Evolutionary conservation across 1,140 invertebrate genomes (phyloP), one percentile per base, ranked within the genome.

Genomic region (Lamellibrachia luymesi): DNA sequence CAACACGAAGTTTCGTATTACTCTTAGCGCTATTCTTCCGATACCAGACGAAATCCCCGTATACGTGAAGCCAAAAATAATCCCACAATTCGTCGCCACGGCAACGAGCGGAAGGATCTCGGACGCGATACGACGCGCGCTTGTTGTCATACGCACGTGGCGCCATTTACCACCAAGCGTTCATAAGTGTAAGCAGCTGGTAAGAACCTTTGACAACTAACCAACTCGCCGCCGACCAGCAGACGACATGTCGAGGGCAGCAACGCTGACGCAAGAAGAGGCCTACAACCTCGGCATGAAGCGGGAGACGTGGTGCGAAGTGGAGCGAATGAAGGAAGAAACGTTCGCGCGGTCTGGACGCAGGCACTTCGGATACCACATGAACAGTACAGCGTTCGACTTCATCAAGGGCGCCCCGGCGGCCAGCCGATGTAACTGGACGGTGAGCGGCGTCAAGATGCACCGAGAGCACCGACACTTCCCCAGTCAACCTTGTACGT

Each of bases 291-390:
- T 91, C 64, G 91, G 91, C 51, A 51, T 50, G 91, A 10, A 91
- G 91, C 91, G 91, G 91, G 91, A 91, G 25, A 91, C 91, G 51
- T 91, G 91, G 91, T 91, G 91, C 51, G 91, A 50, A 22, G 91
- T 91, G 25, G 91, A 91, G 91, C 7, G 49, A 51, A 91, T 50
- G 91, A 91, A 91, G 91, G 91, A 91, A 25, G 49, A 91, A 25
- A 51, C 91, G 6, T 91, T 50, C 49, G 49, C 49, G 49, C 91
- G 91, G 6, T 50, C 49, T 2, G 91, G 51, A 91, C 91, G 91
- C 91, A 22, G 51, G 22, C 7, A 91, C n/a, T 22, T 50, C 91
- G 25, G 51, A 13, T 91, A n/a, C 13, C 5, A 91, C 25, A n/a
- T 51, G 49, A 25, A 17, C 13, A 91, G 49, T 22, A 22, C 10